Base-by-base conservation (phyloP, 2,113 vertebrate species). In the Elachura formosa region DNA sequence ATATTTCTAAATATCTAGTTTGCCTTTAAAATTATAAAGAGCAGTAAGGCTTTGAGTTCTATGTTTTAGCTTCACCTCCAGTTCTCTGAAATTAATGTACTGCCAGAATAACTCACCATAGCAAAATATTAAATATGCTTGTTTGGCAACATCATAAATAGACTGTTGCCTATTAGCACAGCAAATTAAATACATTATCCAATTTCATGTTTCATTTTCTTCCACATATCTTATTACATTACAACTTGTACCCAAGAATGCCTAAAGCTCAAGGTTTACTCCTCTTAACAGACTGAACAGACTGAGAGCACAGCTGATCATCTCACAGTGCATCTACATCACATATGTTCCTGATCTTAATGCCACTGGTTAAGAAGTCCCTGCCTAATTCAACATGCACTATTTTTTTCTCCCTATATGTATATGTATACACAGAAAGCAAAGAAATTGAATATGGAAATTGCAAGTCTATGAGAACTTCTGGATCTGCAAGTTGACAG, bases 171-270 rank as follows among this genome's bases (percentile, higher is more conserved):
- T 56, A 87, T 95, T 96, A 94, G 46, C 68, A 90, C 66, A 87
- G 58, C 96, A 95, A 41, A 92, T 84, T 82, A 89, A 84, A 81
- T 83, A 77, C 33, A 52, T 82, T 82, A 83, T 73, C 75, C 75
- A 86, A 92, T 90, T 96, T 95, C 85, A 61, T 84, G 89, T 96
- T 96, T 97, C 21, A 89, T 71, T 94, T 93, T 93, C 75, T 87
- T 94, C 34, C 68, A 54, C 28, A 69, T 84, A 55, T 87, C 45
- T 96, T 90, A 51, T 34, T 89, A 68, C 71, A 78, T 63, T 25
- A 40, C 33, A 87, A 69, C 59, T 46, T 87, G 43, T 43, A 91
- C 73, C 33, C 83, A n/a, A 87, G 86, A 64, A 75, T 45, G 66
- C 76, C 76, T 93, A 54, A 92, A 73, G 84, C 89, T 91, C 81